Evolutionary conservation across 2,113 vertebrate genomes (phyloP).

Genomic region (Carollia perspicillata): DNA sequence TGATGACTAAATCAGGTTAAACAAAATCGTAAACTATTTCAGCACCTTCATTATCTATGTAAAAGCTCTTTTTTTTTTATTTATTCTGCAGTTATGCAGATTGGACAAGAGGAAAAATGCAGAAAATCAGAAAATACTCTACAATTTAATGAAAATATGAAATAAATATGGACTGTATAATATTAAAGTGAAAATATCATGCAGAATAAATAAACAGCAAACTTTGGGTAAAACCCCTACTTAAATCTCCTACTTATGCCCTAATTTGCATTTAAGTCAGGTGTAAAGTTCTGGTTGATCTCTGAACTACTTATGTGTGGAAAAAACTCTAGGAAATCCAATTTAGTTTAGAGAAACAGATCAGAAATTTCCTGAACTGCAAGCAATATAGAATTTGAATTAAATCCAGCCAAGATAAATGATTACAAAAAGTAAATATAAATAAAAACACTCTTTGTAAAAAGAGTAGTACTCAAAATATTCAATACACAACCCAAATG

Average conservation of each 20-base stretch:
- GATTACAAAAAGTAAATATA: background rate
- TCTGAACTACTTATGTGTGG: rapidly evolving
- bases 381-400: background rate
- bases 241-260: background rate
- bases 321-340: background rate
- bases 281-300: background rate
- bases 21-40: background rate
- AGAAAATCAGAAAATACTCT: background rate
- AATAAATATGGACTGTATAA: background rate
- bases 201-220: background rate
- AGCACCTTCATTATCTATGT: background rate
- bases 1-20: background rate
- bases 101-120: background rate
- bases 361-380: too few species aligned
- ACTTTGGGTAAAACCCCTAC: background rate
- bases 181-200: background rate
- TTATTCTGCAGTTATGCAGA: background rate
- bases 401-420: background rate
- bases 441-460: background rate
- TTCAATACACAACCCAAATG: background rate
- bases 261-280: background rate
- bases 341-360: background rate
- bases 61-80: background rate
- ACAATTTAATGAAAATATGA: background rate
- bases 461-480: background rate